Conservation (phyloP, 1,140 invertebrate species). For the Sitodiplosis mosellana region DNA sequence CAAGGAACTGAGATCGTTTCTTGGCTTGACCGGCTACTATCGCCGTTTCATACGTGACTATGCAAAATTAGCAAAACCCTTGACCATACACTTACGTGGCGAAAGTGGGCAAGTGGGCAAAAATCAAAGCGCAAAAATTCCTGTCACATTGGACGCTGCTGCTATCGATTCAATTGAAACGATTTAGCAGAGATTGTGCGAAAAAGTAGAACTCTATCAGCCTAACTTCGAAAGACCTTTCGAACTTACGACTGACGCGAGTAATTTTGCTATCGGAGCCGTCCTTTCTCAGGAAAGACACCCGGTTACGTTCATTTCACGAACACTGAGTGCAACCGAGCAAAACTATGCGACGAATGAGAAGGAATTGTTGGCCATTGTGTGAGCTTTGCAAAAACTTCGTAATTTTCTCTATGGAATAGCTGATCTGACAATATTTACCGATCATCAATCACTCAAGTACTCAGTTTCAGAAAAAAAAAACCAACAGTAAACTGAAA, state of each 20-base stretch:
- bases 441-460: neutral
- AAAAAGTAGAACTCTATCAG: constrained; percentile 21
- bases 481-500: neutral
- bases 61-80: constrained; percentile 2
- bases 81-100: constrained; percentile 4
- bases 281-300: constrained; percentile 16
- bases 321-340: constrained; percentile 17
- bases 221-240: constrained; percentile 19
- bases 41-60: constrained; percentile 6
- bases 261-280: constrained; percentile 13
- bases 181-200: constrained; percentile 20
- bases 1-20: neutral
- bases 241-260: constrained; percentile 17
- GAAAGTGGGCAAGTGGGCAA: constrained; percentile 2
- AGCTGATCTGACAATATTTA: neutral
- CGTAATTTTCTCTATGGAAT: neutral
- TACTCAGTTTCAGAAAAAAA: neutral
- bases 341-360: neutral
- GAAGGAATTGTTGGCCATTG: neutral
- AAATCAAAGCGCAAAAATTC: constrained; percentile 3
- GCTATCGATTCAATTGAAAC: constrained; percentile 19
- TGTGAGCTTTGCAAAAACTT: neutral
- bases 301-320: constrained; percentile 6
- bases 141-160: constrained; percentile 1
- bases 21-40: constrained; percentile 11